Evolutionary conservation across 2,113 vertebrate genomes (phyloP).

Genomic region (Myotis lucifugus): DNA sequence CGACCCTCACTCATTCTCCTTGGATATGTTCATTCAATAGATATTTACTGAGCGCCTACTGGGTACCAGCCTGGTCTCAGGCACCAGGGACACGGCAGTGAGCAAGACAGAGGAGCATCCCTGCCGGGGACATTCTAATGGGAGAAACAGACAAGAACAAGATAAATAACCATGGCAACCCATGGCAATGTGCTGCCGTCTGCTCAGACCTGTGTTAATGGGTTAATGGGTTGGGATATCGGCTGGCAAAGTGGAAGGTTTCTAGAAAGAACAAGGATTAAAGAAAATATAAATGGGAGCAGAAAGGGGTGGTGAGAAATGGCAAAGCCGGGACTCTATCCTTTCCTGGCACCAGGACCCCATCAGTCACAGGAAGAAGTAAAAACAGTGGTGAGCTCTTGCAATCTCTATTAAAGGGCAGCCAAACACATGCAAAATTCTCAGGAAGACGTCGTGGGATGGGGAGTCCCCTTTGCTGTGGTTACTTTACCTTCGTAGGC

Average conservation of each 20-base stretch:
- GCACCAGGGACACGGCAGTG: too few species aligned
- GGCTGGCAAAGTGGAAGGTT: too few species aligned
- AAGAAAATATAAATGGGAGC: background rate
- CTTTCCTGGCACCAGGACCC: background rate
- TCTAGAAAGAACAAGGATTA: background rate
- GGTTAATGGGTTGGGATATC: background rate
- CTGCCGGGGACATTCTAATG: background rate
- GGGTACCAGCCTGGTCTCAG: too few species aligned
- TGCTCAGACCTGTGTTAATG: background rate
- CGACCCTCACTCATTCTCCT: fast-evolving
- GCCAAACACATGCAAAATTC: background rate
- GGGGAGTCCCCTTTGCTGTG: fast-evolving
- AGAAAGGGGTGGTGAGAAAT: background rate
- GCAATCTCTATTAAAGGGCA: too few species aligned
- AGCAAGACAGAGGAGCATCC: background rate
- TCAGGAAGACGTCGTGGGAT: background rate
- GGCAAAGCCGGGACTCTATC: background rate
- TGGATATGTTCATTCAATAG: background rate
- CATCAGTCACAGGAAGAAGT: background rate
- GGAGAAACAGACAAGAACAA: background rate
- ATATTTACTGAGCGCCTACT: too few species aligned
- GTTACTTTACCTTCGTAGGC: background rate
- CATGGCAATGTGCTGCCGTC: fast-evolving
- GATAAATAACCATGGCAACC: background rate
- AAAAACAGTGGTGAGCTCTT: too few species aligned